Conservation (phyloP, 1,140 invertebrate species). For the Drosophila nasuta region DNA sequence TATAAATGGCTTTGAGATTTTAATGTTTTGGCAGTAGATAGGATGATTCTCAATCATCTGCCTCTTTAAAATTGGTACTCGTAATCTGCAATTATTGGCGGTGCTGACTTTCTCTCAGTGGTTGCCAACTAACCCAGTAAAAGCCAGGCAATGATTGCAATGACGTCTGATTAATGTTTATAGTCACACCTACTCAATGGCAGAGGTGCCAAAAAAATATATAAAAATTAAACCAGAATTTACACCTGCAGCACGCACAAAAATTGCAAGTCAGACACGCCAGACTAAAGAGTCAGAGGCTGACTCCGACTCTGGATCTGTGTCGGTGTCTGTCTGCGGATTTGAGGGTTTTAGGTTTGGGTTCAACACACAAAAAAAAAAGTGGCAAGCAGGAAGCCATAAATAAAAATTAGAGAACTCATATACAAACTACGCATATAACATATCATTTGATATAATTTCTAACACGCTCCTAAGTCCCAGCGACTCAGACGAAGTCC, state of each 20-base stretch:
- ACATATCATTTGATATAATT: slow-evolving; percentile 80
- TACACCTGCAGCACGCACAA: slow-evolving; percentile 74
- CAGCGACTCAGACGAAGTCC: slow-evolving; percentile 6
- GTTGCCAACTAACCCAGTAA: slow-evolving; percentile 65
- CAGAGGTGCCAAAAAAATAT: slow-evolving; percentile 40
- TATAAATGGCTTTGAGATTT: slow-evolving; percentile 17
- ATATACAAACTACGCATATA: slow-evolving; percentile 42
- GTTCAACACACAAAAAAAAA: slow-evolving; percentile 20
- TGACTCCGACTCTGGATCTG: not conserved
- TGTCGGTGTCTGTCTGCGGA: not conserved
- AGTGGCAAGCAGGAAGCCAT: slow-evolving; percentile 69
- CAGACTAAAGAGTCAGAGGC: not conserved
- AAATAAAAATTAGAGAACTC: slow-evolving; percentile 78
- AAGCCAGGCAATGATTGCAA: slow-evolving; percentile 34
- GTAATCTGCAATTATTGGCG: slow-evolving; percentile 45
- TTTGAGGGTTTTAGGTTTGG: not conserved
- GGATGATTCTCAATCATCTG: slow-evolving; percentile 28
- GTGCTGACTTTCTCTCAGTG: slow-evolving; percentile 29
- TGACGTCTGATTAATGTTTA: slow-evolving; percentile 72
- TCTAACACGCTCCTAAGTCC: slow-evolving; percentile 57
- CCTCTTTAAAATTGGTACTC: slow-evolving; percentile 38
- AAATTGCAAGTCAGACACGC: slow-evolving; percentile 73
- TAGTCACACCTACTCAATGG: slow-evolving; percentile 71
- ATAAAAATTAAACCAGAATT: slow-evolving; percentile 51
- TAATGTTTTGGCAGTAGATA: slow-evolving; percentile 23